Percentiles rank a stretch among this genome's conserved stretches.
Conservation (phyloP, 30 jellyfish, hydroid and myxozoan genomes). For the Catostylus mosaicus region DNA sequence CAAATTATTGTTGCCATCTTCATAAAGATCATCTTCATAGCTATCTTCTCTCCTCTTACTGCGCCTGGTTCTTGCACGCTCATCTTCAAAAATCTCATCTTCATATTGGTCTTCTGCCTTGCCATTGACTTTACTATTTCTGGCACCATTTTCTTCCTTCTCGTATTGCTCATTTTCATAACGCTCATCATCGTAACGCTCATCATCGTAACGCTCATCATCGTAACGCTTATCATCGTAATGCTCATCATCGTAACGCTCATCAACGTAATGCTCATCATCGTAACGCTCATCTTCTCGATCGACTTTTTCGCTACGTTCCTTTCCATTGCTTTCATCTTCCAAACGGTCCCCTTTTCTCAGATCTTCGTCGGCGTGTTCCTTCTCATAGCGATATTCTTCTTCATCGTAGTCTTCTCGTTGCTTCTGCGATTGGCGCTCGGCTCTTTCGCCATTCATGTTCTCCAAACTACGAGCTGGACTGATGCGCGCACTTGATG, state of each 20-base stretch:
- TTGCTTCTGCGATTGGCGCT: background rate
- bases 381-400: slow-evolving; percentile 13
- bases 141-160: slow-evolving; percentile 16
- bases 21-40: slow-evolving; percentile 13
- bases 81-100: slow-evolving; percentile 9
- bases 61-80: background rate
- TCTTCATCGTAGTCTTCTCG: slow-evolving; percentile 6
- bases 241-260: slow-evolving; percentile 6
- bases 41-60: background rate
- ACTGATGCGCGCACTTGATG: slow-evolving; percentile 48
- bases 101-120: background rate
- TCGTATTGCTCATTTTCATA: slow-evolving; percentile 6
- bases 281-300: background rate
- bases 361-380: background rate
- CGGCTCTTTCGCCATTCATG: background rate
- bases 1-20: slow-evolving; percentile 3
- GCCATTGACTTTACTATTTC: background rate
- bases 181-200: slow-evolving; percentile 25
- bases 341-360: slow-evolving; percentile 11
- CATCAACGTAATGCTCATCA: slow-evolving; percentile 11
- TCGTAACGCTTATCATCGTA: slow-evolving; percentile 11
- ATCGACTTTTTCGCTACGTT: background rate
- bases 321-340: slow-evolving; percentile 9
- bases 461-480: slow-evolving; percentile 45
- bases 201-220: slow-evolving; percentile 28